Percentiles rank a stretch among this genome's conserved stretches.
Conservation (phyloP, 2,797 vertebrate species). For the Urocyon cinereoargenteus region DNA sequence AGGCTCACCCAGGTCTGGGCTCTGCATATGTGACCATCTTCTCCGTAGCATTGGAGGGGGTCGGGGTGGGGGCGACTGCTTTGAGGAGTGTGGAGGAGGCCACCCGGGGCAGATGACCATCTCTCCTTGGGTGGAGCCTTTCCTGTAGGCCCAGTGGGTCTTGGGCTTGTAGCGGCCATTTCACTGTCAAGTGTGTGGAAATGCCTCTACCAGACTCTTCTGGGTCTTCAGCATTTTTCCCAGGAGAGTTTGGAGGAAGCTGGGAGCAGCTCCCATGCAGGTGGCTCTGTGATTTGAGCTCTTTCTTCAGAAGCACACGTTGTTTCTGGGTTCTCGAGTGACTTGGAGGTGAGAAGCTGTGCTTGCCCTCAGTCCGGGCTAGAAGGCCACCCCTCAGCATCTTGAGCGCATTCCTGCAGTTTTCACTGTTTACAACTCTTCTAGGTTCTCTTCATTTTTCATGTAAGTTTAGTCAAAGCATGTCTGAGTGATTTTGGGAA, state of each 20-base stretch:
- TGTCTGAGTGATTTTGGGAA: not conserved
- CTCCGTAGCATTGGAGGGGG: not conserved
- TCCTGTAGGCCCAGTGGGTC: not conserved
- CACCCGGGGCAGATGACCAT: not conserved
- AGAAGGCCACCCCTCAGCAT: too few species aligned
- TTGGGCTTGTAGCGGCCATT: fast-evolving
- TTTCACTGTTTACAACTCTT: fast-evolving
- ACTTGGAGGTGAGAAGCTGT: fast-evolving
- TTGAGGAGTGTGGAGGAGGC: not conserved
- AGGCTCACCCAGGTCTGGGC: not conserved
- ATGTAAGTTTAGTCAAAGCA: not conserved
- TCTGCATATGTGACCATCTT: fast-evolving
- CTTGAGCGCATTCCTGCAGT: fast-evolving
- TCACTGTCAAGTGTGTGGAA: fast-evolving
- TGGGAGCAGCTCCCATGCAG: fast-evolving
- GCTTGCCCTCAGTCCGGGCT: too few species aligned
- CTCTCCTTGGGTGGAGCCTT: not conserved
- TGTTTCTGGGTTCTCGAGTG: not conserved
- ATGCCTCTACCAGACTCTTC: too few species aligned
- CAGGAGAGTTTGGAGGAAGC: not conserved
- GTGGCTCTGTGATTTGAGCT: fast-evolving
- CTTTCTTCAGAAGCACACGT: too few species aligned
- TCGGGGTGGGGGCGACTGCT: too few species aligned
- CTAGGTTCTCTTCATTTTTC: not conserved
- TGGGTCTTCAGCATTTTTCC: not conserved